These are phyloP conservation scores for Esox lucius DNA, from an alignment of 2,797 vertebrate species.

Conservation along the genomic window DNA sequence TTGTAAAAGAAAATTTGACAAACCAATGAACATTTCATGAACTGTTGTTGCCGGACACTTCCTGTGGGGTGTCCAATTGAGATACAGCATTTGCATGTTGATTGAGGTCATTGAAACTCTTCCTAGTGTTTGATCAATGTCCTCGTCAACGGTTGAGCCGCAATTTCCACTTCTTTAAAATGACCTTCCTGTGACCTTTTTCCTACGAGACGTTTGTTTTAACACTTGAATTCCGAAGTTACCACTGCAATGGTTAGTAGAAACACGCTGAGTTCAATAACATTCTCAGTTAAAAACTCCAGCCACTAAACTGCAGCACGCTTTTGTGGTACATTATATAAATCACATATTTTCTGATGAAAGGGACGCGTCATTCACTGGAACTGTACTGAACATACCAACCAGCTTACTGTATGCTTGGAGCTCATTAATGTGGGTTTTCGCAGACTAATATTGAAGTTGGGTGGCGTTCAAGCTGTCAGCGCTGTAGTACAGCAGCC, in stretches of 20 bases:
- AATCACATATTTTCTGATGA: neutral
- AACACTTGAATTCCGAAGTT: conserved; percentile 47
- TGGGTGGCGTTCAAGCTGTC: neutral
- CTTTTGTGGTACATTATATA: conserved; percentile 25
- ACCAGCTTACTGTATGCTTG: neutral
- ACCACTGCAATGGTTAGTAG: conserved; percentile 5
- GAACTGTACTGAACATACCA: neutral
- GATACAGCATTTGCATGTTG: neutral
- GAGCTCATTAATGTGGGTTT: neutral
- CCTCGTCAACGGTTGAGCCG: conserved; percentile 7
- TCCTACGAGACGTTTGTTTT: conserved; percentile 36
- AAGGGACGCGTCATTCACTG: neutral
- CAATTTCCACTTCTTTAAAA: conserved; percentile 20
- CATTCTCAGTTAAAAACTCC: conserved; percentile 6
- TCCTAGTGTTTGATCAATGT: neutral
- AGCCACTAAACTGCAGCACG: conserved; percentile 23
- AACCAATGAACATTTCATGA: no score
- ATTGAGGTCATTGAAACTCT: neutral
- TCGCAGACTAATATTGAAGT: neutral
- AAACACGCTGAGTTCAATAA: conserved; percentile 1
- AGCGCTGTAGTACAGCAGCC: neutral
- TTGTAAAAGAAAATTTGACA: no score
- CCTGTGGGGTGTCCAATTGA: no score
- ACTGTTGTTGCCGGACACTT: no score
- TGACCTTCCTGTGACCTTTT: conserved; percentile 21